phyloP scores from a whole-genome alignment of 2,888 invertebrate genomes.

The Zootermopsis nevadensis region DNA sequence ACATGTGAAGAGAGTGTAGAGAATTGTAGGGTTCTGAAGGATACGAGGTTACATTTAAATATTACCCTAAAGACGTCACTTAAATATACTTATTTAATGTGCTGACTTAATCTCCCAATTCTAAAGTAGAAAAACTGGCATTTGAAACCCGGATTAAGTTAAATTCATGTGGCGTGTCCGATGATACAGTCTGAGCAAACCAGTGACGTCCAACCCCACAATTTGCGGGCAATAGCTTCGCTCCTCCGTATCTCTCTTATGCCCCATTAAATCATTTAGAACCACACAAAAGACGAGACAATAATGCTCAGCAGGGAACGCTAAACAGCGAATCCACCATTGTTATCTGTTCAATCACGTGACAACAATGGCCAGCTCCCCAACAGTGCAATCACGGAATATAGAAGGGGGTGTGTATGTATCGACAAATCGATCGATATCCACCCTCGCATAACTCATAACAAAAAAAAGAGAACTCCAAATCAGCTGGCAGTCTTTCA shows the following conservation, averaged over 20 bases:
- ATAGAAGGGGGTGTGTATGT: neutral
- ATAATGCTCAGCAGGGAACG: slow-evolving; percentile 21
- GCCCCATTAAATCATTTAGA: slow-evolving; percentile 51
- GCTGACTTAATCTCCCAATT: too few relatives aligned
- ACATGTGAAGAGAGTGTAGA: too few relatives aligned
- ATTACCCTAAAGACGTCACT: too few relatives aligned
- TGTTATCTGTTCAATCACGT: slow-evolving; percentile 30
- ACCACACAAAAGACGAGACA: slow-evolving; percentile 28
- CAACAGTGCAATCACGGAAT: neutral
- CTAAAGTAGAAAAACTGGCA: too few relatives aligned
- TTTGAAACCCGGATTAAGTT: too few relatives aligned
- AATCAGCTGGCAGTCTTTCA: too few relatives aligned
- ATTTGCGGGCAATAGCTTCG: neutral
- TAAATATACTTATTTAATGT: too few relatives aligned
- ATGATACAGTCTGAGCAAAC: neutral
- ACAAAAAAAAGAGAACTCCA: neutral
- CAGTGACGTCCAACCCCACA: neutral
- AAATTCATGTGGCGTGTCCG: neutral
- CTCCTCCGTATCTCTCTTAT: slow-evolving; percentile 49
- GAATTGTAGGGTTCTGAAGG: too few relatives aligned
- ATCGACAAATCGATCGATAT: slow-evolving; percentile 27
- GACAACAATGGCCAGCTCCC: slow-evolving; percentile 20
- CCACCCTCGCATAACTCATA: neutral
- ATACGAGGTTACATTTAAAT: too few relatives aligned
- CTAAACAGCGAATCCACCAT: slow-evolving; percentile 22